Base-by-base conservation (phyloP, 2,113 vertebrate genomes). In the Scomber japonicus region DNA sequence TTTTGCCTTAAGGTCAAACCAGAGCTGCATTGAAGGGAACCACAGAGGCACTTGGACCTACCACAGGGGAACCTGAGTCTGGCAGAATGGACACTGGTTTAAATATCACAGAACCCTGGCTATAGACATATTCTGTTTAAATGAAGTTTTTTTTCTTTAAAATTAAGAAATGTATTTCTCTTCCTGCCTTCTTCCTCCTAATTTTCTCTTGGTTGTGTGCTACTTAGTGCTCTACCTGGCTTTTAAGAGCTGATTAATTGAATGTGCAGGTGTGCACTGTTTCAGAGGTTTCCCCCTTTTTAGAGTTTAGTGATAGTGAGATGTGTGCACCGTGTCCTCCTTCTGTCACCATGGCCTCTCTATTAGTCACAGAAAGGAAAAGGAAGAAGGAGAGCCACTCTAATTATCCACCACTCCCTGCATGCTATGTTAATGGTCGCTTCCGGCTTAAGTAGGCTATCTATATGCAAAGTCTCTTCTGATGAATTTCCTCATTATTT, bases 401-500 rank as follows among this genome's bases (percentile, higher is more conserved):
- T 93, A 94, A 95, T 95, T 93, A 94, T 92, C 91, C 89, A 71
- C 56, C 78, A 64, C 81, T 91, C 83, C 90, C 88, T 50, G 82
- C 90, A 94, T 90, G 92, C 93, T 94, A 92, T 93, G 92, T 92
- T 95, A 95, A 95, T 94, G 86, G 87, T 67, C 19, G 82, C 80
- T 91, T 88, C 87, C 82, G 72, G 83, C 91, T 93, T 95, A 95
- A 95, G 91, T 93, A 95, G 94, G 94, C 95, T 94, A 95, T 95
- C 94, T 95, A 95, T 95, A 95, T 95, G 95, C 95, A 95, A 94
- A 94, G 94, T 90, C 94, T 92, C 77, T 84, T 88, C 89, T 94
- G 94, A 95, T 95, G 92, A 94, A 93, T 95, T 94, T 93, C 91
- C 92, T 94, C 94, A 95, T 95, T 94, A 95, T 94, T 95, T 94